These are phyloP conservation scores for Vicugna pacos DNA, from an alignment of 2,113 vertebrate species.

Conservation along the genomic window DNA sequence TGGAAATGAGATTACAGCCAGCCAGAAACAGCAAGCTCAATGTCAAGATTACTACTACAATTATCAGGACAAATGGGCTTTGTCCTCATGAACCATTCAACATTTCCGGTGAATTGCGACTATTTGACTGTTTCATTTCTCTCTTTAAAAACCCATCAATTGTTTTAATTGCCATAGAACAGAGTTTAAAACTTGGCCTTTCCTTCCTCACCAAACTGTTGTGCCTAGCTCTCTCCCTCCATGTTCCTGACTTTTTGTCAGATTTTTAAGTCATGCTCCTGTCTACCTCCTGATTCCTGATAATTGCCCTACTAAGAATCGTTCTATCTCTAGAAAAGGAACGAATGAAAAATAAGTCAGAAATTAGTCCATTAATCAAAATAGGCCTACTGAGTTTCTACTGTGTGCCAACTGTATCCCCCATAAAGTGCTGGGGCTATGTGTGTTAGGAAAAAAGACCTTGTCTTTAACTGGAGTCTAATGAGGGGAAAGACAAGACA, in stretches of 20 bases:
- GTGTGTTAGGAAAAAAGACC: background rate
- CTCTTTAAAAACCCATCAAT: background rate
- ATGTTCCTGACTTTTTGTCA: background rate
- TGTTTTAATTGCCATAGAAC: background rate
- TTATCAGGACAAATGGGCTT: background rate
- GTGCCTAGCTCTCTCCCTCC: background rate
- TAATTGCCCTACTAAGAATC: background rate
- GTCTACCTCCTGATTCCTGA: background rate
- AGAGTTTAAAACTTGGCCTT: background rate
- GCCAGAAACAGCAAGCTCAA: background rate
- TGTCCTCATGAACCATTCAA: background rate
- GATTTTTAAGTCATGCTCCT: background rate
- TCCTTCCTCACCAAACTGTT: background rate
- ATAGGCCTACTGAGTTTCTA: background rate
- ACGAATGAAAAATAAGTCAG: background rate
- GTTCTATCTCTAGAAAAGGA: background rate
- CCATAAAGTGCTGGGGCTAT: background rate
- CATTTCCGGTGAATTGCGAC: constrained; percentile 5
- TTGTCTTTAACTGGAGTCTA: background rate
- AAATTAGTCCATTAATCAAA: background rate
- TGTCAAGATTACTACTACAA: background rate
- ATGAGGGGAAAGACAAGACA: background rate
- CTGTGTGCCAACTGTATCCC: background rate
- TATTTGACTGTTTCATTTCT: background rate
- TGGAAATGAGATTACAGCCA: constrained; percentile 16